A percentile compares a stretch with the other conserved stretches of the same genome.
phyloP scores from a whole-genome alignment of 2,113 vertebrate species.

The Python bivittatus region DNA sequence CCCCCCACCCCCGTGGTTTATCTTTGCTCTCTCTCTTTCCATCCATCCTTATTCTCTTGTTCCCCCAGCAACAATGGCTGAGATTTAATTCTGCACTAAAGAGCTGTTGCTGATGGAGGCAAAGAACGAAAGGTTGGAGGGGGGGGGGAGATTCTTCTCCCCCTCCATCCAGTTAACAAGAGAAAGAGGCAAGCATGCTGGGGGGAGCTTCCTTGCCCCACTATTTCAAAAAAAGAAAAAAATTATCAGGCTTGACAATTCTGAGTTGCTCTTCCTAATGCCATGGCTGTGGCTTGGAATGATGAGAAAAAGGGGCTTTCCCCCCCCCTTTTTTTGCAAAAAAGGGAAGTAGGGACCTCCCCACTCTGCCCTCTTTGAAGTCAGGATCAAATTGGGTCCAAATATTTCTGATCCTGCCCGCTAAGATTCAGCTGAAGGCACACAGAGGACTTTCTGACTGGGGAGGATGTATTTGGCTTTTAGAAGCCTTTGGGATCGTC shows the following conservation, averaged over 20 bases:
- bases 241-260: neutral
- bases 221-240: neutral
- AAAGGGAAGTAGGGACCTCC: neutral
- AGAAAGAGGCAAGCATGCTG: neutral
- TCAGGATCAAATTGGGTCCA: neutral
- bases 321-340: no score
- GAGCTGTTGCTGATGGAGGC: neutral
- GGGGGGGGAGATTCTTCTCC: neutral
- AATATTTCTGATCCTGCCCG: neutral
- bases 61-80: conserved; percentile 17
- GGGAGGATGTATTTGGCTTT: neutral
- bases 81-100: neutral
- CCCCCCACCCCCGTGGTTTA: neutral
- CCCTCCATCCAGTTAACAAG: neutral
- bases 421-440: neutral
- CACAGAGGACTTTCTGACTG: neutral
- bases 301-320: no score
- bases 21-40: neutral
- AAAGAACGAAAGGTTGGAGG: neutral
- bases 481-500: neutral
- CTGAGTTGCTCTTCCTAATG: neutral
- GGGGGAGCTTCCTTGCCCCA: neutral
- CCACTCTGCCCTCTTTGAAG: neutral
- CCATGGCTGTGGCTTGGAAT: no score
- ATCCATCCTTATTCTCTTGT: neutral